Conservation (phyloP, 2,888 invertebrate species). For the Abrostola tripartita region DNA sequence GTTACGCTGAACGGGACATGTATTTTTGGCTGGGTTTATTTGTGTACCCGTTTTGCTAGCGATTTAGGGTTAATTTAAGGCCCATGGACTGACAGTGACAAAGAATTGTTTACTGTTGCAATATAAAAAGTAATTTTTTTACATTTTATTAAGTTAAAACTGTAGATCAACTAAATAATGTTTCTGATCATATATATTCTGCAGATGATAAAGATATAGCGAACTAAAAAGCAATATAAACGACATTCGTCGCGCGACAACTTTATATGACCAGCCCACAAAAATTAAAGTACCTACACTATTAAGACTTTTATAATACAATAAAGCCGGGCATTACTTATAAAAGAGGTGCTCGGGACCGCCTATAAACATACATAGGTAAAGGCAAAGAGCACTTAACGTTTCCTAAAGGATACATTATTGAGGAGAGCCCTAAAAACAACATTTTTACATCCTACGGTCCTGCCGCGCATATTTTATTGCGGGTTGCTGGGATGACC, state of each 20-base stretch:
- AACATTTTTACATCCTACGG: constrained; percentile 86
- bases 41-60: constrained; percentile 47
- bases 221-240: neutral
- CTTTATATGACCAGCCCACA: constrained; percentile 23
- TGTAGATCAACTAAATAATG: too few species aligned
- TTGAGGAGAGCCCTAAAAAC: constrained; percentile 83
- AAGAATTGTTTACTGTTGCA: too few species aligned
- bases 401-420: constrained; percentile 84
- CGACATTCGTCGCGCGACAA: constrained; percentile 8
- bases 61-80: constrained; percentile 45
- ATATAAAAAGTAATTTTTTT: too few species aligned
- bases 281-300: constrained; percentile 49
- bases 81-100: constrained; percentile 6
- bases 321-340: constrained; percentile 54
- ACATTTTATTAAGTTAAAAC: too few species aligned
- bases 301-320: constrained; percentile 56
- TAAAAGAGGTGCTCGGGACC: constrained; percentile 49
- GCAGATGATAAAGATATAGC: neutral
- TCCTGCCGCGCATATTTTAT: constrained; percentile 85
- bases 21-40: constrained; percentile 62
- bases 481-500: constrained; percentile 84
- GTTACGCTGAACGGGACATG: constrained; percentile 66
- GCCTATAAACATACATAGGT: constrained; percentile 66
- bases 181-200: too few species aligned
- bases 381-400: constrained; percentile 78